Evolutionary conservation across 2,797 vertebrate genomes (phyloP).

Genomic region (Limnodromus scolopaceus): DNA sequence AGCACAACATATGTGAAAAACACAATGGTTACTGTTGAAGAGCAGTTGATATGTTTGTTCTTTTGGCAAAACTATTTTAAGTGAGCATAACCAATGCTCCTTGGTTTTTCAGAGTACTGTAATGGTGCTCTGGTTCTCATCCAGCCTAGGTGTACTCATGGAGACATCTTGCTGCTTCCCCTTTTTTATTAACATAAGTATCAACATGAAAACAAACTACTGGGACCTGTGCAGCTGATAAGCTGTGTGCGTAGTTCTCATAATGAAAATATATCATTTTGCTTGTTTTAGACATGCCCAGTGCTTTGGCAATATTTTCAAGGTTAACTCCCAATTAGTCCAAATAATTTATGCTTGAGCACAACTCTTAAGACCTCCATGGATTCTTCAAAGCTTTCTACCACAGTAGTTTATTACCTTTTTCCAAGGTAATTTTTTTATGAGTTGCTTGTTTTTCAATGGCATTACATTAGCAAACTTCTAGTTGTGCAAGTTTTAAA

Average conservation of each 20-base stretch:
- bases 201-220: not conserved
- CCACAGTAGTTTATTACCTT: not conserved
- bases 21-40: not conserved
- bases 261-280: not conserved
- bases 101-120: not conserved
- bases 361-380: not conserved
- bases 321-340: not conserved
- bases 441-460: not conserved
- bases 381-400: not conserved
- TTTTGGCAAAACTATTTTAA: conserved; percentile 10
- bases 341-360: not conserved
- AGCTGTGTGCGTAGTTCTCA: not conserved
- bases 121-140: not conserved
- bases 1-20: not conserved
- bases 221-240: not conserved
- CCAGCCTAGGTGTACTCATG: not conserved
- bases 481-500: not conserved
- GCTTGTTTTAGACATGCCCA: not conserved
- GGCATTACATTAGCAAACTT: not conserved
- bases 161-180: not conserved
- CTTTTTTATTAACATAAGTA: not conserved
- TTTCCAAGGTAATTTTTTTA: not conserved
- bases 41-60: not conserved
- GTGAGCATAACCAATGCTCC: not conserved
- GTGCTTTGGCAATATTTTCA: not conserved